These are phyloP conservation scores for Phyllotreta striolata DNA, from an alignment of 2,888 invertebrate species.

Conservation along the genomic window DNA sequence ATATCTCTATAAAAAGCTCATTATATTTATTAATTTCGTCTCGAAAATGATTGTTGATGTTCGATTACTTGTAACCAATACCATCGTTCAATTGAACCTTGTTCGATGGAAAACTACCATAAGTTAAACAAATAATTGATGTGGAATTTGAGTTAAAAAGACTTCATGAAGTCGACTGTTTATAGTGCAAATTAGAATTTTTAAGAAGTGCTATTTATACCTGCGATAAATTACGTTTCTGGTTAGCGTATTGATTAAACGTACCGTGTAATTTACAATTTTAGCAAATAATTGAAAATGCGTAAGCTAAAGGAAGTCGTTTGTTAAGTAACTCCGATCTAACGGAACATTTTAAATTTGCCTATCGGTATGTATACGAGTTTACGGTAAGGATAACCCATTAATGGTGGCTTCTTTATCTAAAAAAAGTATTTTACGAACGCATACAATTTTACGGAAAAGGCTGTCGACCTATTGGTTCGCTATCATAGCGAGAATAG, in stretches of 20 bases:
- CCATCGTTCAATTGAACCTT: no score
- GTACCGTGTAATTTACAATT: not conserved
- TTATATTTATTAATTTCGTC: no score
- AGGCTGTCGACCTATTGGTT: slow-evolving; percentile 23
- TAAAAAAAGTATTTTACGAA: slow-evolving; percentile 3
- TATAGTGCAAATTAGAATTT: not conserved
- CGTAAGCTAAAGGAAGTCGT: not conserved
- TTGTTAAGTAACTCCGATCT: not conserved
- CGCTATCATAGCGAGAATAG: slow-evolving; percentile 1
- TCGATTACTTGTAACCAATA: no score
- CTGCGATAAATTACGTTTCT: no score
- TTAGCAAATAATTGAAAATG: no score
- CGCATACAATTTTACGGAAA: slow-evolving; percentile 14
- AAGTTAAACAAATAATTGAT: no score
- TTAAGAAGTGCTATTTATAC: not conserved
- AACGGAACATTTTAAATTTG: slow-evolving; percentile 18
- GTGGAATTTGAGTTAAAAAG: no score
- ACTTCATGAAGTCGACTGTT: no score
- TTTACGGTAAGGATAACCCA: slow-evolving; percentile 5
- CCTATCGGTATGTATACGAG: slow-evolving; percentile 14
- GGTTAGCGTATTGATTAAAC: no score
- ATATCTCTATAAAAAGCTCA: no score
- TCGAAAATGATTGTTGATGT: no score
- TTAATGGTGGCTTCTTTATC: slow-evolving; percentile 23
- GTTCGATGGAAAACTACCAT: no score